phyloP scores from a whole-genome alignment of 2,113 vertebrate species.

The Myrmophylax atrothorax region DNA sequence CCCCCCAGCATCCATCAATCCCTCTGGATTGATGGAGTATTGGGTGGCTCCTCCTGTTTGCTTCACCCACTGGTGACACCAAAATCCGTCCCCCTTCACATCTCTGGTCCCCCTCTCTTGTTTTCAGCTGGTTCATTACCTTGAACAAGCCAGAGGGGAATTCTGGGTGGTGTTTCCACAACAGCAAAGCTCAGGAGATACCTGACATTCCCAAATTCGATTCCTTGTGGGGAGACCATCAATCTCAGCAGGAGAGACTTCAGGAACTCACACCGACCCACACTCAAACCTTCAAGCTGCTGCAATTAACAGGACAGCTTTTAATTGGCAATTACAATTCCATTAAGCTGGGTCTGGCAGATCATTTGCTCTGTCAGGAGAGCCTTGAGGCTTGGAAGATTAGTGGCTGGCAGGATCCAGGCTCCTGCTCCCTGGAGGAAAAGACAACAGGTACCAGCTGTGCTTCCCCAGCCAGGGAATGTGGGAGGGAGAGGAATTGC shows the following conservation, averaged over 20 bases:
- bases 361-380: slow-evolving; percentile 61
- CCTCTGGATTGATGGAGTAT: background rate
- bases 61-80: background rate
- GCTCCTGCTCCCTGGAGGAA: background rate
- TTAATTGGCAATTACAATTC: slow-evolving; percentile 75
- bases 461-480: background rate
- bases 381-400: slow-evolving; percentile 55
- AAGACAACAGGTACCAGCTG: background rate
- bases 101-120: background rate
- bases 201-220: background rate
- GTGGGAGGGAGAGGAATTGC: background rate
- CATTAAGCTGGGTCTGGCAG: slow-evolving; percentile 65
- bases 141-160: background rate
- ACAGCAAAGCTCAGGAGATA: background rate
- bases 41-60: background rate
- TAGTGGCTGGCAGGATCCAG: background rate
- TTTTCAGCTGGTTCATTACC: background rate
- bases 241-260: background rate
- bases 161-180: background rate
- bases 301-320: slow-evolving; percentile 69
- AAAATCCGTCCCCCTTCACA: background rate
- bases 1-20: background rate
- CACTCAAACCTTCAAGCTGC: slow-evolving; percentile 35
- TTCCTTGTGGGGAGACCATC: background rate
- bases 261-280: background rate